Percentiles rank a stretch among this genome's conserved stretches.
These are phyloP conservation scores for Ctenopoma kingsleyae DNA, from an alignment of 2,797 vertebrate species.

Conservation along the genomic window DNA sequence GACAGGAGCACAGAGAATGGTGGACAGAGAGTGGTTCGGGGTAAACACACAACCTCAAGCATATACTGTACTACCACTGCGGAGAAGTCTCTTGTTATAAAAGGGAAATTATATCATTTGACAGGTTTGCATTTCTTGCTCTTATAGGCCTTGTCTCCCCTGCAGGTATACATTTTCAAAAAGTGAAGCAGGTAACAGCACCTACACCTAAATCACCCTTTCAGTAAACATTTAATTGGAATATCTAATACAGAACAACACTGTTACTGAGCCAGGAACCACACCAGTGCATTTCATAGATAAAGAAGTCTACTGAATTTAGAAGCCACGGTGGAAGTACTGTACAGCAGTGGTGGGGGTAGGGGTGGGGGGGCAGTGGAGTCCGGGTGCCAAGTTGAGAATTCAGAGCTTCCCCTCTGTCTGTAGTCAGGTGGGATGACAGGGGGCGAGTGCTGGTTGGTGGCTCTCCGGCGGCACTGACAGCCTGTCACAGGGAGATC, in stretches of 20 bases:
- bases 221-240: conserved; percentile 47
- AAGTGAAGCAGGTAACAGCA: conserved; percentile 38
- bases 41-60: conserved; percentile 53
- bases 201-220: conserved; percentile 42
- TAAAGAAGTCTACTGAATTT: conserved; percentile 54
- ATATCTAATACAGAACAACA: conserved; percentile 39
- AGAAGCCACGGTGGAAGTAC: conserved; percentile 46
- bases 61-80: conserved; percentile 33
- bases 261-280: conserved; percentile 30
- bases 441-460: conserved; percentile 77
- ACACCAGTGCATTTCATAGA: conserved; percentile 36
- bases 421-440: conserved; percentile 85
- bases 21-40: conserved; percentile 53
- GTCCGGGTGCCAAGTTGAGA: conserved; percentile 72
- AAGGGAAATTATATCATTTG: conserved; percentile 67
- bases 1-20: conserved; percentile 43
- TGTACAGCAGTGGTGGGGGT: conserved; percentile 28
- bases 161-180: conserved; percentile 37
- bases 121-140: conserved; percentile 54
- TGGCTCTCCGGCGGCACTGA: conserved; percentile 82
- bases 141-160: conserved; percentile 39
- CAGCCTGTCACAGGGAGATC: conserved; percentile 92
- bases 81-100: conserved; percentile 57
- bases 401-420: conserved; percentile 75
- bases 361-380: conserved; percentile 36